Evolutionary conservation across 2,888 invertebrate genomes (phyloP).

Genomic region (Metopia argyrocephala): DNA sequence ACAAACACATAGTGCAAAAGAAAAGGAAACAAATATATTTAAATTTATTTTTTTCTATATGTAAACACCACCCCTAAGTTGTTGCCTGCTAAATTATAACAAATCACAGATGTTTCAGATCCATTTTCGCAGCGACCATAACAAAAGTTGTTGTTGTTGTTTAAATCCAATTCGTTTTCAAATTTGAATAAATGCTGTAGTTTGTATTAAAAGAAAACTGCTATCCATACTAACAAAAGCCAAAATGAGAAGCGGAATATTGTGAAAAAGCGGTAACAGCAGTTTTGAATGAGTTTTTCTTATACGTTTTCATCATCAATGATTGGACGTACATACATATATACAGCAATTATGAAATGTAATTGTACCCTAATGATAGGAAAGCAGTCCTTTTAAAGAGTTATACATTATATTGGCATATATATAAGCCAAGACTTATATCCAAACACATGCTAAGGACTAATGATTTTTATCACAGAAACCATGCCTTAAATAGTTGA

Average conservation of each 20-base stretch:
- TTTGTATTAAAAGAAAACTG: constrained; percentile 36
- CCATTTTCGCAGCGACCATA: constrained; percentile 38
- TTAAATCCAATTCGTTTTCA: constrained; percentile 36
- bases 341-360: constrained; percentile 17
- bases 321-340: too few species aligned
- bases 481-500: too few species aligned
- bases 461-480: too few species aligned
- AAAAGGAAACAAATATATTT: constrained; percentile 14
- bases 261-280: constrained; percentile 43
- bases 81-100: constrained; percentile 69
- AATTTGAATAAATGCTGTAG: constrained; percentile 34
- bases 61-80: constrained; percentile 38
- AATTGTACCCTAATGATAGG: not conserved
- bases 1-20: constrained; percentile 8
- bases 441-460: too few species aligned
- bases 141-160: constrained; percentile 35
- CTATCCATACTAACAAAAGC: constrained; percentile 15
- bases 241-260: not conserved
- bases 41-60: not conserved
- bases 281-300: constrained; percentile 43
- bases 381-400: not conserved
- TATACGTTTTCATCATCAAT: not conserved
- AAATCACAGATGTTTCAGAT: constrained; percentile 71
- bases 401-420: not conserved
- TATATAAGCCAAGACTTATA: not conserved